A percentile compares a stretch with the other conserved stretches of the same genome.
Evolutionary conservation across 2,797 vertebrate genomes (phyloP).

Genomic region (Parotocinclus haroldoi): DNA sequence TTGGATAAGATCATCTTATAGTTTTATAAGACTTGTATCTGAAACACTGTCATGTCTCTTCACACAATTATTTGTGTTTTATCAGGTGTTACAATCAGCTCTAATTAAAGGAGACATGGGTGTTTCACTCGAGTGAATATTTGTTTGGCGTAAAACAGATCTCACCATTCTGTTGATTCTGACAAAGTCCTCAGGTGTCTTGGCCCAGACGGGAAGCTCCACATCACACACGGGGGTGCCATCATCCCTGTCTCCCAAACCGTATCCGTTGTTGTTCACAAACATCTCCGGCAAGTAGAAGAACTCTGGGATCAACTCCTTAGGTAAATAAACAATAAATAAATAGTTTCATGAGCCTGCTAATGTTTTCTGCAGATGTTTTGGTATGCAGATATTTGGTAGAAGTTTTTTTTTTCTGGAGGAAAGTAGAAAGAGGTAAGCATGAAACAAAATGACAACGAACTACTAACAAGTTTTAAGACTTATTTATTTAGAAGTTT

Average conservation of each 20-base stretch:
- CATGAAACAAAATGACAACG: no score
- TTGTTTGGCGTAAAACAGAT: not conserved
- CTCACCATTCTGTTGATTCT: conserved; percentile 97
- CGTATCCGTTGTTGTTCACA: conserved; percentile 92
- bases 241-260: conserved; percentile 87
- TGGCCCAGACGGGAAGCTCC: conserved; percentile 91
- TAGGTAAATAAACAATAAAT: not conserved
- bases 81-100: conserved; percentile 18
- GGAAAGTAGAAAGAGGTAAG: no score
- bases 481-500: no score
- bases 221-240: conserved; percentile 83
- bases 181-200: conserved; percentile 94
- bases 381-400: no score
- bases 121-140: conserved; percentile 33
- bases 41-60: not conserved
- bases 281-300: conserved; percentile 99
- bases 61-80: conserved; percentile 1
- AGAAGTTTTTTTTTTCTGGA: no score
- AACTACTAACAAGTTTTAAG: no score
- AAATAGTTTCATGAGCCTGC: not conserved
- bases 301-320: conserved; percentile 97
- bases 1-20: no score
- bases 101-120: conserved; percentile 20
- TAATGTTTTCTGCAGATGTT: no score
- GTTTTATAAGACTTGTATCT: no score